Evolutionary conservation across 2,797 vertebrate species (phyloP).

Genomic region (Todus mexicanus): DNA sequence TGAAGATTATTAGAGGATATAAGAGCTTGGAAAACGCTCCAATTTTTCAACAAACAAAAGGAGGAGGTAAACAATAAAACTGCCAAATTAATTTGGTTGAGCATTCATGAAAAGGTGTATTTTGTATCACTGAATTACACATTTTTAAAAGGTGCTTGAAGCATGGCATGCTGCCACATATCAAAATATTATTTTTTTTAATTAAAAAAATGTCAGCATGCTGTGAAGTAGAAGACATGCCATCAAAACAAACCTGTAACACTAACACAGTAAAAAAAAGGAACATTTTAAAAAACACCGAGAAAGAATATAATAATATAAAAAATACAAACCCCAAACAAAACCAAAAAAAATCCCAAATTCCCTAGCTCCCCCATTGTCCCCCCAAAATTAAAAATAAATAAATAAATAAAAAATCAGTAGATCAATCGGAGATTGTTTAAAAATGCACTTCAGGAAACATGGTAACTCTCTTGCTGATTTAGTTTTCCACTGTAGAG

Average conservation of each 20-base stretch:
- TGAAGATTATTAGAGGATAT: neutral
- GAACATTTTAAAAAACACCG: neutral
- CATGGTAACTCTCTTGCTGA: neutral
- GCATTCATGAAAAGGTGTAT: constrained; percentile 10
- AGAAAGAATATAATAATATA: neutral
- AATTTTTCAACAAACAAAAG: constrained; percentile 8
- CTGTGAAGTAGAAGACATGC: neutral
- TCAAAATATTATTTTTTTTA: neutral
- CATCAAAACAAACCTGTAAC: constrained; percentile 14
- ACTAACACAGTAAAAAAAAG: neutral
- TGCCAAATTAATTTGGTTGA: constrained; percentile 8
- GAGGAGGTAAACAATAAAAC: constrained; percentile 28
- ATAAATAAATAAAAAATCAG: too few relatives aligned
- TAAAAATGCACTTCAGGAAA: neutral
- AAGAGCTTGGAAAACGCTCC: neutral
- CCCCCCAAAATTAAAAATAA: too few relatives aligned
- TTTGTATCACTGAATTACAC: neutral
- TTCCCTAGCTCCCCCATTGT: too few relatives aligned
- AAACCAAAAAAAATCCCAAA: neutral
- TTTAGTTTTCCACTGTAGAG: neutral
- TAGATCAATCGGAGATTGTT: neutral
- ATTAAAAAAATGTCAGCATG: neutral
- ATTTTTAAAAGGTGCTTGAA: neutral
- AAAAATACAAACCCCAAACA: too few relatives aligned
- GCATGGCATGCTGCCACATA: neutral